Evolutionary conservation across 2,888 invertebrate genomes (phyloP), one percentile per base, ranked within the genome.

Genomic region (Colletes collaris): DNA sequence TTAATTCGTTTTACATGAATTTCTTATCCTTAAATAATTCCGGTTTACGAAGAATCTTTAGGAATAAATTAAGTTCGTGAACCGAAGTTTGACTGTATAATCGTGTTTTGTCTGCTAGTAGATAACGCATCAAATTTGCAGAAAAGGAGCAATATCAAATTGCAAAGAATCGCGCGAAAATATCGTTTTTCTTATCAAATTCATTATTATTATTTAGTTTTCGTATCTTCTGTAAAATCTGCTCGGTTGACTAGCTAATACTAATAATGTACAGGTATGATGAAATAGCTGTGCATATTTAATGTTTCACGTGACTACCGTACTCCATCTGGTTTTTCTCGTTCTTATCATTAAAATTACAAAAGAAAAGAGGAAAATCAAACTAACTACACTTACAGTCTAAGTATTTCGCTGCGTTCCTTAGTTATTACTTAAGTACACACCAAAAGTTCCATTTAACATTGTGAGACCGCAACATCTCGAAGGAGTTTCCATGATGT

Each of bases 161-260:
- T 46, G 44, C 49, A 27, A 64, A 35, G 2, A 49, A 44, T 53
- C 6, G 13, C 53, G 10, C 19, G 11, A 59, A 46, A 60, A 73
- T 60, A 55, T 37, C 40, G 16, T 44, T 53, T 40, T 6, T 2
- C 5, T 40, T 19, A 49, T 63, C 19, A 49, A 63, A 63, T 50
- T 63, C 5, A 40, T 40, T 40, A 40, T 4, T 6, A 10, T 35
- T 62, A 27, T 49, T 50, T 53, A n/a, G n/a, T 49, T 50, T 55
- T 19, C 73, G 59, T 66, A 64, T 67, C 53, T 8, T 66, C 52
- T 68, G 60, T 49, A 78, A 74, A 79, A 79, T 58, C 52, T 79
- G 69, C 44, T 70, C 19, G 44, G 84, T 86, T 90, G 90, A 90
- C 90, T 90, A 90, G 90, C 90, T 90, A 90, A 90, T 86, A 87